Evolutionary conservation across 2,888 invertebrate genomes (phyloP).

Genomic region (Orthosia gracilis): DNA sequence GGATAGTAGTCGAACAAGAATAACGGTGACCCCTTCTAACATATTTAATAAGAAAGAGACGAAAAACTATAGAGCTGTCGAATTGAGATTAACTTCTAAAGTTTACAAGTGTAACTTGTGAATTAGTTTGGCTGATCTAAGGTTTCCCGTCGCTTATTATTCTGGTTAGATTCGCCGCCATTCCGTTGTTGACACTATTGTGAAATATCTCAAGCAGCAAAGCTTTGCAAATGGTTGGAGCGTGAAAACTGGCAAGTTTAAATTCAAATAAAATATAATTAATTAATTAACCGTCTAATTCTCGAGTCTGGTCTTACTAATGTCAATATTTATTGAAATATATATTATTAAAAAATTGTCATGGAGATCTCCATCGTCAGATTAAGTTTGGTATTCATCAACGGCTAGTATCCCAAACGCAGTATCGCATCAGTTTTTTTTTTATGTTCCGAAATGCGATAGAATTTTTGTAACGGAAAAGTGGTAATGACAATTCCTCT

Average conservation of each 20-base stretch:
- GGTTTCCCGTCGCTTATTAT: background rate
- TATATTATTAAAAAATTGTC: background rate
- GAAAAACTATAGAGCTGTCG: background rate
- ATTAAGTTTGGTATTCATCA: background rate
- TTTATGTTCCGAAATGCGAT: conserved; percentile 72
- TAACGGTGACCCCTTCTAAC: conserved; percentile 7
- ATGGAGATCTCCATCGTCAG: background rate
- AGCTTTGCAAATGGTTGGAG: no score
- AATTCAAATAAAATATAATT: background rate
- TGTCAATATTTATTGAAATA: background rate
- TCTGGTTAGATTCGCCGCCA: background rate
- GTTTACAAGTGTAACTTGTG: conserved; percentile 11
- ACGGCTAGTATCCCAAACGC: conserved; percentile 35
- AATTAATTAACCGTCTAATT: background rate
- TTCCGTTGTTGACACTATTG: background rate
- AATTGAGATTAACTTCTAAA: conserved; percentile 14
- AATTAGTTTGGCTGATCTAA: background rate
- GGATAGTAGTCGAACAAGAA: conserved; percentile 6
- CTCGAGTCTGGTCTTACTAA: background rate
- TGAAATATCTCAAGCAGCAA: background rate
- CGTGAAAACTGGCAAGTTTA: background rate
- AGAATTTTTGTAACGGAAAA: conserved; percentile 66
- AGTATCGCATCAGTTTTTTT: conserved; percentile 53
- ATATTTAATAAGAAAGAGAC: background rate
- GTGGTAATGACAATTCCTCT: conserved; percentile 70